A percentile compares a stretch with the other conserved stretches of the same genome.
phyloP scores from a whole-genome alignment of 2,888 invertebrate species.

The Rutpela maculata region DNA sequence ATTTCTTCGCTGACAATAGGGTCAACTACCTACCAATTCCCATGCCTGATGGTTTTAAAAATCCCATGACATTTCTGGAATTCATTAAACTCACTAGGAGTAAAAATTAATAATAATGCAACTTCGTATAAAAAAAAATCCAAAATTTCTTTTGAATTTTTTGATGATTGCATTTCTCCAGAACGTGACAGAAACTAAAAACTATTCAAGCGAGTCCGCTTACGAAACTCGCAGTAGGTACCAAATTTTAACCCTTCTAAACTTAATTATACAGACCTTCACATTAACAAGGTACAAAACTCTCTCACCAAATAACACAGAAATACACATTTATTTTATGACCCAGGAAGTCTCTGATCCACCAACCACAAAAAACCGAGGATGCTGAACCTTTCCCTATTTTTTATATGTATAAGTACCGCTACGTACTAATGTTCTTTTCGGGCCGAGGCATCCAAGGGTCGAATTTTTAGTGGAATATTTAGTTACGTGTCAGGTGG shows the following conservation, averaged over 20 bases:
- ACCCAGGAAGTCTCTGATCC: conserved; percentile 39
- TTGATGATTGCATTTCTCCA: no score
- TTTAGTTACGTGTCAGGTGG: conserved; percentile 61
- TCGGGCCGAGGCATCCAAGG: conserved; percentile 25
- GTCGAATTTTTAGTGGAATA: conserved; percentile 49
- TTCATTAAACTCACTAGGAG: no score
- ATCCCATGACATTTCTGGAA: no score
- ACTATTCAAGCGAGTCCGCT: no score
- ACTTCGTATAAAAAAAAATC: no score
- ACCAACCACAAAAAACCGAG: conserved; percentile 25
- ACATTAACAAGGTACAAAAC: conserved; percentile 12
- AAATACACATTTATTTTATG: conserved; percentile 31
- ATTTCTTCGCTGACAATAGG: no score
- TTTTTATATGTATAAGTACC: conserved; percentile 49
- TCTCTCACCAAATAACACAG: conserved; percentile 26
- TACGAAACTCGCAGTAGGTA: neutral
- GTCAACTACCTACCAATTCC: no score
- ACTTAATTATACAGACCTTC: conserved; percentile 6
- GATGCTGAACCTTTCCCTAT: conserved; percentile 36
- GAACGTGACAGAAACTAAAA: no score
- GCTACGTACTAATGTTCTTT: conserved; percentile 38
- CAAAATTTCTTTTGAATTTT: no score
- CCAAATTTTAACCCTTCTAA: conserved; percentile 3
- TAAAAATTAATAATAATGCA: no score
- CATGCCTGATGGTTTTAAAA: no score